Evolutionary conservation across 2,113 vertebrate species (phyloP), one percentile per base, ranked within the genome.

Genomic region (Aepyceros melampus): DNA sequence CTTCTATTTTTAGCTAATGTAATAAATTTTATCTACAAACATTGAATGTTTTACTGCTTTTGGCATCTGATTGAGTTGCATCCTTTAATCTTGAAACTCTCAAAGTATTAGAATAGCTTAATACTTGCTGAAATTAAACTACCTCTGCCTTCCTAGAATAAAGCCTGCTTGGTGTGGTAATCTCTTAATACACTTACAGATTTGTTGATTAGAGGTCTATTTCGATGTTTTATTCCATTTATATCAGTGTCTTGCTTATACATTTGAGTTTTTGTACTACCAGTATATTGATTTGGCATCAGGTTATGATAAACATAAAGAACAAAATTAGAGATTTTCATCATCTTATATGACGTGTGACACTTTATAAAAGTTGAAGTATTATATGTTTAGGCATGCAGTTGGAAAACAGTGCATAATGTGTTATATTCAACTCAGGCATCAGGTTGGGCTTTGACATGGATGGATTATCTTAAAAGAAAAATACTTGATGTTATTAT

Each of bases 71-170:
- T 49, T 76, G 36, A 95, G 29, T 58, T 1, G 2, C 36, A 71
- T n/a, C n/a, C 53, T 56, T 96, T 95, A 88, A 91, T 89, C 56
- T 94, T 27, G 33, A 85, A 43, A 96, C 87, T 84, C 43, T 91
- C 78, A 36, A 96, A 97, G 60, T 64, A 92, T 74, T 92, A 58
- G 71, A 89, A 82, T 87, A 91, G 31, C 83, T 84, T 93, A 88
- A 78, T 60, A 74, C 36, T 96, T 93, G 78, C 56, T 95, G n/a
- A 97, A 84, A 87, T 87, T 53, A 67, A 90, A 78, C 47, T 87
- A 23, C 43, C 9, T 78, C 79, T 87, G 16, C 21, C 58, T 79
- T 91, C 36, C n/a, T 91, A 79, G 51, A 93, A 90, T 84, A 84
- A 81, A 87, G 19, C 23, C 60, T 56, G 7, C 9, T 89, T 89